phyloP scores from a whole-genome alignment of 2,113 vertebrate genomes.

The Diphyllodes magnificus region DNA sequence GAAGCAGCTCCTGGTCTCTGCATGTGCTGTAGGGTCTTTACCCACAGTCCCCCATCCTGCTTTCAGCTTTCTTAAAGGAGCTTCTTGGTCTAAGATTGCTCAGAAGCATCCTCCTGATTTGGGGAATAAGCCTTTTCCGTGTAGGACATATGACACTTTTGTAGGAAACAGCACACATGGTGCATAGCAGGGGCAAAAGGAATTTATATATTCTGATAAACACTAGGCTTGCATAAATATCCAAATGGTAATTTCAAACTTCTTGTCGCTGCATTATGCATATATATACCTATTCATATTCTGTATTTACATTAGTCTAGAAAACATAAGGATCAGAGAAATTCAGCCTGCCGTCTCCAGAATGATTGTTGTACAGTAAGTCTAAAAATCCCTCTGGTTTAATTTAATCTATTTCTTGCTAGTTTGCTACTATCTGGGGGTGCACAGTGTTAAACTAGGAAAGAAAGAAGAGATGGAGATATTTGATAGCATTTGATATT shows the following conservation, averaged over 20 bases:
- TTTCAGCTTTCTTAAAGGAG: neutral
- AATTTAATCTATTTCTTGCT: neutral
- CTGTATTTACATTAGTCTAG: neutral
- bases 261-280: neutral
- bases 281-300: neutral
- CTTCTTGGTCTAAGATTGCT: neutral
- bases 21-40: accelerated
- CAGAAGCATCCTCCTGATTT: neutral
- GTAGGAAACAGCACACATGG: neutral
- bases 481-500: neutral
- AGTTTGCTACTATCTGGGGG: neutral
- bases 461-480: neutral
- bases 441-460: neutral
- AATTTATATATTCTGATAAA: neutral
- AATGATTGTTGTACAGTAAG: neutral
- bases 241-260: neutral
- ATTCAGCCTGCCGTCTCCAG: neutral
- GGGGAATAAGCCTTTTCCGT: neutral
- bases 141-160: neutral
- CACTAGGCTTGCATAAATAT: neutral
- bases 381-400: accelerated
- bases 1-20: neutral
- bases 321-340: neutral
- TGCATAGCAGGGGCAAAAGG: neutral
- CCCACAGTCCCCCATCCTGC: neutral